Evolutionary conservation across 2,113 vertebrate species (phyloP).

Genomic region (Reinhardtius hippoglossoides): DNA sequence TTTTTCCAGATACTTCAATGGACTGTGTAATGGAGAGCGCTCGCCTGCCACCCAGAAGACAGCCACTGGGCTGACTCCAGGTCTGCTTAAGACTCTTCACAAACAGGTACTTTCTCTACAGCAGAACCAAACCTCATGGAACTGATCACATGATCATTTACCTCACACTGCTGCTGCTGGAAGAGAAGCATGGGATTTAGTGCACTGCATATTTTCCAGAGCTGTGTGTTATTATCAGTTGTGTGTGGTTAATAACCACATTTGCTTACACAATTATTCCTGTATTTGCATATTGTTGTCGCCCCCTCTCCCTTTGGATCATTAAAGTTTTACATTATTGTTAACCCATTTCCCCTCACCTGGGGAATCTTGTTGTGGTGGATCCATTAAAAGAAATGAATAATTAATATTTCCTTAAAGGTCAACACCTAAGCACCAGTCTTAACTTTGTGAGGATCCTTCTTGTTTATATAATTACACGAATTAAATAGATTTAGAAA

Average conservation of each 20-base stretch:
- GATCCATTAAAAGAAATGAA: too few species aligned
- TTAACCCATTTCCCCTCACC: too few species aligned
- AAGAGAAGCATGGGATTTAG: too few species aligned
- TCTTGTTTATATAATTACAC: too few species aligned
- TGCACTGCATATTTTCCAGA: too few species aligned
- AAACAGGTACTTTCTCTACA: conserved; percentile 84
- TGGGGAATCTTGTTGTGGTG: too few species aligned
- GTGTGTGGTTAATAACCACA: conserved; percentile 11
- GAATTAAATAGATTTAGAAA: too few species aligned
- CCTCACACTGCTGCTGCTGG: neutral
- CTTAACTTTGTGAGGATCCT: too few species aligned
- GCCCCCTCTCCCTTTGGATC: too few species aligned
- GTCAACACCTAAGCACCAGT: too few species aligned
- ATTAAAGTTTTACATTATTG: too few species aligned
- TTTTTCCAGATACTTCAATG: conserved; percentile 88
- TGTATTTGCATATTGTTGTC: neutral
- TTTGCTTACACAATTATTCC: conserved; percentile 9
- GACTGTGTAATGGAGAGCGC: conserved; percentile 86
- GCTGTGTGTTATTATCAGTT: neutral
- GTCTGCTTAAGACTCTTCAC: conserved; percentile 89
- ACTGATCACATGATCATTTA: neutral
- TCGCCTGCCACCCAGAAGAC: conserved; percentile 84
- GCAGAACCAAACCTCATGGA: neutral
- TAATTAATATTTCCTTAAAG: too few species aligned
- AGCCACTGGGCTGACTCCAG: conserved; percentile 86